Evolutionary conservation across 2,113 vertebrate genomes (phyloP).

Genomic region (Myotis brandtii): DNA sequence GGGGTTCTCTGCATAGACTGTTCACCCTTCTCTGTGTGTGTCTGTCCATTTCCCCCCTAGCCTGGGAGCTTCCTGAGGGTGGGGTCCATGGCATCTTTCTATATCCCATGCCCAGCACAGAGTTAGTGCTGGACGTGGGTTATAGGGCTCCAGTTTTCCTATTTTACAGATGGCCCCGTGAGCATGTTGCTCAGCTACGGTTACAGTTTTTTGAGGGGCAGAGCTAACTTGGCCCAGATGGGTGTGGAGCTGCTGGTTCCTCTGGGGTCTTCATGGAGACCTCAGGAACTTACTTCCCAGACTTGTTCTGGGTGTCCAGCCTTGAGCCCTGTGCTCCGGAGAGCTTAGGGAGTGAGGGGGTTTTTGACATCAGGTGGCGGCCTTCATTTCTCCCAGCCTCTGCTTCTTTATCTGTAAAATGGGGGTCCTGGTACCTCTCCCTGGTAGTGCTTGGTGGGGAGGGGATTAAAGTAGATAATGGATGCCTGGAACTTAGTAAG

Average conservation of each 20-base stretch:
- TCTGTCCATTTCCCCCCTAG: not conserved
- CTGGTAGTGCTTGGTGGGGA: not conserved
- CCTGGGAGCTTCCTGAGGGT: not conserved
- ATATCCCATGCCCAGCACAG: not conserved
- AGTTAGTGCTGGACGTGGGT: not conserved
- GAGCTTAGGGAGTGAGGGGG: not conserved
- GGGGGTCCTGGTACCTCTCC: not conserved
- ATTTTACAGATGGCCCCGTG: not conserved
- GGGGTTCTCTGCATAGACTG: not conserved
- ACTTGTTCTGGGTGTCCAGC: not conserved
- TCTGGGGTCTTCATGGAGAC: not conserved
- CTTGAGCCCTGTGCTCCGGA: not conserved
- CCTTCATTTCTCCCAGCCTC: not conserved
- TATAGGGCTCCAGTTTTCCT: not conserved
- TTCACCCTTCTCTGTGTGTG: not conserved
- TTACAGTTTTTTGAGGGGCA: slow-evolving; percentile 9
- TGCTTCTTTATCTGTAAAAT: slow-evolving; percentile 11
- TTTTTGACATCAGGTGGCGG: not conserved
- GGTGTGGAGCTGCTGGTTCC: not conserved
- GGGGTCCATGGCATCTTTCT: not conserved
- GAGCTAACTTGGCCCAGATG: not conserved
- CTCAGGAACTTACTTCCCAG: not conserved
- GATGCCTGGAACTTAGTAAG: not conserved
- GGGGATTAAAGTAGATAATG: not conserved
- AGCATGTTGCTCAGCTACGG: not conserved